Evolutionary conservation across 2,113 vertebrate species (phyloP).

Genomic region (Leucoraja erinaceus): DNA sequence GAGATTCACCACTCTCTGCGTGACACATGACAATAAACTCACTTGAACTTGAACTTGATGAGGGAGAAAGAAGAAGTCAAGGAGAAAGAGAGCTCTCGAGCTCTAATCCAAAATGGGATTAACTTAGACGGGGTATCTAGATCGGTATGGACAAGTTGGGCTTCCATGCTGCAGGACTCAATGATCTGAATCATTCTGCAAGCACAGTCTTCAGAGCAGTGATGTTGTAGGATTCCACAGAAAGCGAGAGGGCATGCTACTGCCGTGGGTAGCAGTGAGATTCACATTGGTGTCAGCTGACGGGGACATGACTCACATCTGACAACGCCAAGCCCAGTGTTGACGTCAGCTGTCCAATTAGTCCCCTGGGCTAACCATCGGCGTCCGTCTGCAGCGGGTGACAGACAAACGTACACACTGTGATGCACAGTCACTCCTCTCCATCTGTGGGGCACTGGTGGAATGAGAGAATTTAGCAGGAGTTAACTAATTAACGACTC

Average conservation of each 20-base stretch:
- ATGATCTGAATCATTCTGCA: too few relatives aligned
- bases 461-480: neutral
- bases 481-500: neutral
- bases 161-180: too few relatives aligned
- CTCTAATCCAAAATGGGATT: too few relatives aligned
- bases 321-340: neutral
- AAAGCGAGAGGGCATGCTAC: too few relatives aligned
- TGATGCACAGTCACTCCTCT: neutral
- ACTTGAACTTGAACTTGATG: too few relatives aligned
- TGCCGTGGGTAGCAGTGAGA: neutral
- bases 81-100: too few relatives aligned
- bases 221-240: neutral
- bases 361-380: neutral
- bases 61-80: too few relatives aligned
- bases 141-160: too few relatives aligned
- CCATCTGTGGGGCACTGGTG: neutral
- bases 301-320: neutral
- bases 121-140: too few relatives aligned
- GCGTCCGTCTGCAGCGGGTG: neutral
- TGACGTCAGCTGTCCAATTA: neutral
- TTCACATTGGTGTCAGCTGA: neutral
- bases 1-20: too few relatives aligned
- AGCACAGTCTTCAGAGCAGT: neutral
- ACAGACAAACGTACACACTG: neutral
- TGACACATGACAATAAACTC: too few relatives aligned